Percentiles rank a stretch among this genome's conserved stretches.
phyloP scores from a whole-genome alignment of 2,797 vertebrate species.

The Linurgus olivaceus region DNA sequence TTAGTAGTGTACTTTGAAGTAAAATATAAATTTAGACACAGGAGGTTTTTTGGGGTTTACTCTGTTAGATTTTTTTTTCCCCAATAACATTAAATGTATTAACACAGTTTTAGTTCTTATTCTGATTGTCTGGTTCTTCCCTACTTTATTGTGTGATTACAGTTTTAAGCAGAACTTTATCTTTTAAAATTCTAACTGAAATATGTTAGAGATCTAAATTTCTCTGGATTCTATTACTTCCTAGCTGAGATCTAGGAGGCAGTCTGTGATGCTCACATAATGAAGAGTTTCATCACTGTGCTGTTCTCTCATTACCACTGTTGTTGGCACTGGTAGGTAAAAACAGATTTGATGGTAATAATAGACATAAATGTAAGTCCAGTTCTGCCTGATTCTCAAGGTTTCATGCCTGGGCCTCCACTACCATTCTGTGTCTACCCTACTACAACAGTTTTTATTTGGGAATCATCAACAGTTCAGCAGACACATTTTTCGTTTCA shows the following conservation, averaged over 20 bases:
- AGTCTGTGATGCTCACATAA: neutral
- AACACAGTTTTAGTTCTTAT: neutral
- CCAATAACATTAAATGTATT: neutral
- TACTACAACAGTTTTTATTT: neutral
- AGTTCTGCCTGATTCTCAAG: neutral
- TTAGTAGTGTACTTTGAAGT: neutral
- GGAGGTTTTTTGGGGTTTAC: neutral
- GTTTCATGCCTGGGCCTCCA: neutral
- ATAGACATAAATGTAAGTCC: neutral
- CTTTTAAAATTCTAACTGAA: neutral
- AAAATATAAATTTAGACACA: neutral
- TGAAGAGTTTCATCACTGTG: neutral
- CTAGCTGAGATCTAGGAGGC: neutral
- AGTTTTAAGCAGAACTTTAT: neutral
- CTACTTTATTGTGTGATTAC: neutral
- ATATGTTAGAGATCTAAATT: neutral
- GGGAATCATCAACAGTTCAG: neutral
- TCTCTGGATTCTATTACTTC: neutral
- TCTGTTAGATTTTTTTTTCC: neutral
- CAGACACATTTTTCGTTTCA: neutral
- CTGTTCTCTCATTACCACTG: neutral
- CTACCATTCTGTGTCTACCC: neutral
- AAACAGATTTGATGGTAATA: neutral
- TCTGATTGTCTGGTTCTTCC: neutral
- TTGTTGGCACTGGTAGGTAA: neutral